Evolutionary conservation across 1,140 invertebrate genomes (phyloP).

Genomic region (Eueides isabella): DNA sequence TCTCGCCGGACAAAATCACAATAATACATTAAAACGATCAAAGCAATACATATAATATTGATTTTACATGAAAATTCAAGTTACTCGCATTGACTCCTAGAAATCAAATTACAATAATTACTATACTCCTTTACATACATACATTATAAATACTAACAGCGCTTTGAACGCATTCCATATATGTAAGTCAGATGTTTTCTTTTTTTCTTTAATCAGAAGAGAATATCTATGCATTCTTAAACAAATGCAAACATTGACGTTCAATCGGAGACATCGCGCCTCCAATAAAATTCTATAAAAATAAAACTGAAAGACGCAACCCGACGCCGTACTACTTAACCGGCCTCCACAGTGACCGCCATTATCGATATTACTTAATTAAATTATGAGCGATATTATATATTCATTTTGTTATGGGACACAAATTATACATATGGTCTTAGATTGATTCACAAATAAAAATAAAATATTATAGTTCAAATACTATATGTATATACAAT

Average conservation of each 20-base stretch:
- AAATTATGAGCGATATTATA: background rate
- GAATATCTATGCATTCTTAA: conserved; percentile 73
- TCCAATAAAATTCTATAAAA: conserved; percentile 67
- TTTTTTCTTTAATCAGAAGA: conserved; percentile 41
- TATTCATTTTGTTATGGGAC: background rate
- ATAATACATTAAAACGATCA: conserved; percentile 58
- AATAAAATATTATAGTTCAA: too few species aligned
- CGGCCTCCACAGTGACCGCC: background rate
- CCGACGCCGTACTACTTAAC: conserved; percentile 50
- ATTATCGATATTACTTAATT: background rate
- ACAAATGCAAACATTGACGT: conserved; percentile 69
- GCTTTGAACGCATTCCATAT: conserved; percentile 44
- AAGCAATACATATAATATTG: conserved; percentile 54
- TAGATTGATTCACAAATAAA: background rate
- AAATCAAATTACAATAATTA: conserved; percentile 60
- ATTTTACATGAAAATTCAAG: conserved; percentile 63
- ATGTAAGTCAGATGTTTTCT: conserved; percentile 48
- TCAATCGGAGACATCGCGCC: conserved; percentile 50
- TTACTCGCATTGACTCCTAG: conserved; percentile 62
- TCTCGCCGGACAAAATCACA: conserved; percentile 32
- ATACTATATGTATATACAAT: background rate
- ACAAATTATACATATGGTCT: background rate
- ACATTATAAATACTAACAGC: conserved; percentile 46
- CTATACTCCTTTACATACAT: conserved; percentile 35
- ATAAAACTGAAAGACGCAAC: conserved; percentile 72